Percentiles rank a stretch among this genome's conserved stretches.
Conservation (phyloP, 2,888 invertebrate genomes). For the Myopa testacea region DNA sequence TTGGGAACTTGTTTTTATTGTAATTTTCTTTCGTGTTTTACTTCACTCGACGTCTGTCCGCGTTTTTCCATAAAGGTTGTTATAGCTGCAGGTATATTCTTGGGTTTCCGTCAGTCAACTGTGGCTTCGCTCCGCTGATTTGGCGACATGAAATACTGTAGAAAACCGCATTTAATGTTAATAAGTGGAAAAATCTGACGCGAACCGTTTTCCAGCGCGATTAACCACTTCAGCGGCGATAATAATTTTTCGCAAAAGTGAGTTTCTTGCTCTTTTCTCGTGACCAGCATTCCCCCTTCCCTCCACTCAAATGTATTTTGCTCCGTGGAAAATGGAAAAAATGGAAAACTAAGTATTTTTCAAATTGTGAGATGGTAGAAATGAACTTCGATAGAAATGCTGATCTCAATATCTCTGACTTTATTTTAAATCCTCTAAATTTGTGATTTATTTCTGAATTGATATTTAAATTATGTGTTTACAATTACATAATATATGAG, state of each 20-base stretch:
- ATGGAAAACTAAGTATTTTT: no score
- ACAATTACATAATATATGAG: slow-evolving; percentile 20
- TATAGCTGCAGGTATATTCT: slow-evolving; percentile 46
- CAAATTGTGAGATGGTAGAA: no score
- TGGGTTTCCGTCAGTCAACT: neutral
- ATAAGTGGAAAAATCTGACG: slow-evolving; percentile 35
- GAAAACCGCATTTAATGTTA: slow-evolving; percentile 18
- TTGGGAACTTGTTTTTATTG: no score
- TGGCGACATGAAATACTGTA: slow-evolving; percentile 1
- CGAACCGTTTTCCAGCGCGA: slow-evolving; percentile 33
- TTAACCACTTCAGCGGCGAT: slow-evolving; percentile 41
- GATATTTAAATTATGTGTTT: no score
- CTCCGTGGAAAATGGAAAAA: no score
- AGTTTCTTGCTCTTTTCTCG: no score
- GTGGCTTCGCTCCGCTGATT: slow-evolving; percentile 20
- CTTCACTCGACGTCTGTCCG: neutral
- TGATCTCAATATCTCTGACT: no score
- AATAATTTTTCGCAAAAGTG: slow-evolving; percentile 47
- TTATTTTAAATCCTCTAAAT: no score
- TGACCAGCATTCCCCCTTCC: slow-evolving; percentile 5
- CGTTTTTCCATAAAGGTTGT: slow-evolving; percentile 50
- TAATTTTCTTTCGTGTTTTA: no score
- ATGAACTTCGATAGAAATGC: no score
- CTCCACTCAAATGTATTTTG: neutral
- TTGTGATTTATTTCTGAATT: no score